A percentile compares a stretch with the other conserved stretches of the same genome.
phyloP scores from a whole-genome alignment of 2,113 vertebrate genomes.

The Panthera tigris region DNA sequence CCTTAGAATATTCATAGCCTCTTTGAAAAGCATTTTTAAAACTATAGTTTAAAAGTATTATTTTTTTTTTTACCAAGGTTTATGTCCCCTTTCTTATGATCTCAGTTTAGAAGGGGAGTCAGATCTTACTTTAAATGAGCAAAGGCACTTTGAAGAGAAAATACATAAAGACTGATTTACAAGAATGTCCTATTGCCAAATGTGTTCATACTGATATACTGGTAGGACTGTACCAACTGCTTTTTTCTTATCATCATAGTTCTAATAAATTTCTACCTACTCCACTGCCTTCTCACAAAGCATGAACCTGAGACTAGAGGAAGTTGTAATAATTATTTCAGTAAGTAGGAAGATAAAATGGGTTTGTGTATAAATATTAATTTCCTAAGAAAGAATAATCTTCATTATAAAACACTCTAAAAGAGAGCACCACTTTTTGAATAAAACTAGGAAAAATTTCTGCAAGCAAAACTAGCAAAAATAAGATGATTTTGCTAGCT shows the following conservation, averaged over 20 bases:
- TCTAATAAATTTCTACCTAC: background rate
- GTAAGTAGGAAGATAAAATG: background rate
- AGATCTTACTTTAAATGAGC: background rate
- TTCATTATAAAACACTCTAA: background rate
- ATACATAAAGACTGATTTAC: background rate
- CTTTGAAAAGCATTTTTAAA: conserved; percentile 34
- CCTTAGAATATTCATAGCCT: background rate
- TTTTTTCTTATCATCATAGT: background rate
- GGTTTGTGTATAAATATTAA: background rate
- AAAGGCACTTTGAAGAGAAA: conserved; percentile 18
- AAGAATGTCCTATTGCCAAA: background rate
- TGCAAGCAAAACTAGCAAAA: background rate
- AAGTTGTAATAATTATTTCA: conserved; percentile 29
- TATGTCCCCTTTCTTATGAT: background rate
- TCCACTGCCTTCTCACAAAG: background rate
- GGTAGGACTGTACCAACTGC: background rate
- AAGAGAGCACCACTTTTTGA: background rate
- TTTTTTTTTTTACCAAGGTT: conserved; percentile 20
- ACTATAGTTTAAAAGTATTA: background rate
- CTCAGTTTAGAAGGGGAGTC: background rate
- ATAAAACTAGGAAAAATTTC: background rate
- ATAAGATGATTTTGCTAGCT: background rate
- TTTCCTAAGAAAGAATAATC: background rate
- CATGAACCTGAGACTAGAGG: background rate
- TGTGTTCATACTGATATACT: background rate